Conservation (phyloP, 2,888 invertebrate genomes). For the Eilema sororculum region DNA sequence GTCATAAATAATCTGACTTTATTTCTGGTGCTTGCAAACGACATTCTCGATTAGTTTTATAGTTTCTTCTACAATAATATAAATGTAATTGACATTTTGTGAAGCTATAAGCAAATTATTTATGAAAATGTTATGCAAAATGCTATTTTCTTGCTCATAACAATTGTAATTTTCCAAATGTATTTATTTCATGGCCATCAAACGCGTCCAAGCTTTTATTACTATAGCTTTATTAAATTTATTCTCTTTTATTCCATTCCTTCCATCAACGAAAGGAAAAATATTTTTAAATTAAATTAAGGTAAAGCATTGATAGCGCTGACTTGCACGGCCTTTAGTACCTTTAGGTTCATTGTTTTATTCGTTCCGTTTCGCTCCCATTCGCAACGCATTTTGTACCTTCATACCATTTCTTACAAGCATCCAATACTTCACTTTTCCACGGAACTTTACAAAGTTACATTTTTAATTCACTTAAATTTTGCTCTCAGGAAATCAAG, state of each 20-base stretch:
- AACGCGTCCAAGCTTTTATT: background rate
- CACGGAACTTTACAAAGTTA: constrained; percentile 30
- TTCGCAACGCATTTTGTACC: constrained; percentile 55
- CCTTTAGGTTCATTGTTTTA: constrained; percentile 64
- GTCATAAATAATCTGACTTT: constrained; percentile 36
- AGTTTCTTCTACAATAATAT: constrained; percentile 38
- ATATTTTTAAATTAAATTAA: constrained; percentile 7
- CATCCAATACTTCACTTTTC: constrained; percentile 23
- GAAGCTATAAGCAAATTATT: constrained; percentile 33
- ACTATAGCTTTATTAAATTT: background rate
- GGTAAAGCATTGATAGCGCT: constrained; percentile 31
- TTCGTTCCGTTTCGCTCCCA: constrained; percentile 61
- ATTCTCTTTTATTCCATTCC: background rate
- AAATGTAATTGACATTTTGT: constrained; percentile 6
- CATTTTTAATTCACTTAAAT: constrained; percentile 41
- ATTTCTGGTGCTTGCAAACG: constrained; percentile 41
- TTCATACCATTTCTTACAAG: background rate
- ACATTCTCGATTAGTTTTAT: constrained; percentile 43
- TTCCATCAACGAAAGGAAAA: background rate
- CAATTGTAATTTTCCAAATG: background rate
- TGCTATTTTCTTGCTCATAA: background rate
- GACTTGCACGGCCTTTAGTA: constrained; percentile 52
- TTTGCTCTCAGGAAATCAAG: constrained; percentile 33
- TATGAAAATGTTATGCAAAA: constrained; percentile 19
- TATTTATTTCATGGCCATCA: background rate